A percentile compares a stretch with the other conserved stretches of the same genome.
These are phyloP conservation scores for Fulica atra DNA, from an alignment of 2,113 vertebrate species.

Conservation along the genomic window DNA sequence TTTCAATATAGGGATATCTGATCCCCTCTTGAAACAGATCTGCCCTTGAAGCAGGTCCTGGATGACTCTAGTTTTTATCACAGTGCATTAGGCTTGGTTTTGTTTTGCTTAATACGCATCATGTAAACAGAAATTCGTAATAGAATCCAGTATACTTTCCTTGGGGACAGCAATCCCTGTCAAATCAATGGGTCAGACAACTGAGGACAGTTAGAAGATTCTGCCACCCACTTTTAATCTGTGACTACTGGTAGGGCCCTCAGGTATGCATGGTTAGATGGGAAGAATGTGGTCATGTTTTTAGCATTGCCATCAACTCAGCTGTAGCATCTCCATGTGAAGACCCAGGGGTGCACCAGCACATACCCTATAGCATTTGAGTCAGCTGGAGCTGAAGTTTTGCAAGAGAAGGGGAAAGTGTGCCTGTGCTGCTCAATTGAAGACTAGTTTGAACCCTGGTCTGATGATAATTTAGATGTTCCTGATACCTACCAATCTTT, in stretches of 20 bases:
- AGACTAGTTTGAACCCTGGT: neutral
- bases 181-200: neutral
- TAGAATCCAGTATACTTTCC: neutral
- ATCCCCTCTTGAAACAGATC: neutral
- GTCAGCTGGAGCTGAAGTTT: neutral
- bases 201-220: neutral
- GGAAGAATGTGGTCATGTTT: neutral
- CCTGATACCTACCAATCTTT: neutral
- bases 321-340: neutral
- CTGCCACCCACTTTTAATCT: neutral
- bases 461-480: neutral
- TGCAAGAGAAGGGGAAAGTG: neutral
- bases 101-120: neutral
- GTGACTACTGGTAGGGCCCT: neutral
- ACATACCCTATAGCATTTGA: neutral
- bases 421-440: neutral
- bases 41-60: neutral
- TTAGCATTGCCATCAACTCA: neutral
- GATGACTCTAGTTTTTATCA: neutral
- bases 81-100: neutral
- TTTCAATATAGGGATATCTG: neutral
- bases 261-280: neutral
- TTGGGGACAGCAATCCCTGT: neutral
- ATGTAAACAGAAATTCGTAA: neutral
- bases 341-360: accelerated